These are phyloP conservation scores for Lepidochrysops patricia DNA, from an alignment of 2,888 invertebrate species.

Conservation along the genomic window DNA sequence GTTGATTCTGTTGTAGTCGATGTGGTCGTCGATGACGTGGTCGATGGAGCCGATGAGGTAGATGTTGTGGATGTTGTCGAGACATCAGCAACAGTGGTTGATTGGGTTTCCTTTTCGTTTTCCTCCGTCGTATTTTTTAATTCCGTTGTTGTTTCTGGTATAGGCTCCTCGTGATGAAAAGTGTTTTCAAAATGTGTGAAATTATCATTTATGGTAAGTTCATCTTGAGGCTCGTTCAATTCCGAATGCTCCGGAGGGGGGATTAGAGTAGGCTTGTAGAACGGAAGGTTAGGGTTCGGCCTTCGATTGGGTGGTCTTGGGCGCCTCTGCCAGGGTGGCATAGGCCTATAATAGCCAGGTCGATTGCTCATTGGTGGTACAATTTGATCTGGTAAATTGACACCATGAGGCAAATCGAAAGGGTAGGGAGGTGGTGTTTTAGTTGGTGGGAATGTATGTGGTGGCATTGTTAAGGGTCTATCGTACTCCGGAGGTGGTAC, in stretches of 20 bases:
- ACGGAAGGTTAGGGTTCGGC: slow-evolving; percentile 71
- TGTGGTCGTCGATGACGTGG: slow-evolving; percentile 35
- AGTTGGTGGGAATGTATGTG: slow-evolving; percentile 57
- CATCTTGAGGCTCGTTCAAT: slow-evolving; percentile 42
- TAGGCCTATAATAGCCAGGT: slow-evolving; percentile 75
- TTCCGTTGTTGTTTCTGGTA: slow-evolving; percentile 34
- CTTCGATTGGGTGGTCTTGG: slow-evolving; percentile 72
- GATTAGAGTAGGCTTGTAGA: slow-evolving; percentile 77
- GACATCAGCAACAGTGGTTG: slow-evolving; percentile 35
- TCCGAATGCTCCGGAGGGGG: slow-evolving; percentile 55
- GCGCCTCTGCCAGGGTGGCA: slow-evolving; percentile 80
- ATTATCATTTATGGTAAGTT: slow-evolving; percentile 46
- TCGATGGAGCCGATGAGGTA: slow-evolving; percentile 32
- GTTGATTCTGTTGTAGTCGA: slow-evolving; percentile 25
- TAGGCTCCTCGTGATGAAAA: slow-evolving; percentile 38
- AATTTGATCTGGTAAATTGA: slow-evolving; percentile 83
- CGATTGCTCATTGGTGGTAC: slow-evolving; percentile 76
- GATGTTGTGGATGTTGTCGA: slow-evolving; percentile 31
- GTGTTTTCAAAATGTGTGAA: slow-evolving; percentile 56
- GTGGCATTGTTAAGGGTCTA: slow-evolving; percentile 61
- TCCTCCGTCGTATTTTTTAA: slow-evolving; percentile 32
- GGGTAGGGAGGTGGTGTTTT: slow-evolving; percentile 81
- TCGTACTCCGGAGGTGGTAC: slow-evolving; percentile 82
- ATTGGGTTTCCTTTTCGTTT: slow-evolving; percentile 36
- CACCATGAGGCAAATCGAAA: slow-evolving; percentile 82